A percentile compares a stretch with the other conserved stretches of the same genome.
Conservation (phyloP, 1,140 invertebrate species). For the Scaptomyza graminum region DNA sequence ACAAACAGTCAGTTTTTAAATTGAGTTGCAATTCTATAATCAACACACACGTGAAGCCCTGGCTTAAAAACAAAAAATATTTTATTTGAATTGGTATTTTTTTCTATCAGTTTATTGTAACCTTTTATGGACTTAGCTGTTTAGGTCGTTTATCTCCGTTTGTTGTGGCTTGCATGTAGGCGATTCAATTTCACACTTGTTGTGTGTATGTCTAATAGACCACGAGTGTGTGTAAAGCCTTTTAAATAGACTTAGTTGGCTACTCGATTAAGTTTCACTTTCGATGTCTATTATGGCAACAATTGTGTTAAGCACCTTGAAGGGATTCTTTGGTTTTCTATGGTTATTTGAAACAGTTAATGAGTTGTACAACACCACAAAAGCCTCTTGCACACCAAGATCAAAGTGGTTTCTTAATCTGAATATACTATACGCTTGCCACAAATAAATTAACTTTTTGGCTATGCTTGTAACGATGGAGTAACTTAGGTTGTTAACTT, state of each 20-base stretch:
- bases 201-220: conserved; percentile 28
- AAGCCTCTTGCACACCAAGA: conserved; percentile 10
- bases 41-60: neutral
- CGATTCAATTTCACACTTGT: conserved; percentile 1
- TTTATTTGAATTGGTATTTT: neutral
- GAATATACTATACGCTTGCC: neutral
- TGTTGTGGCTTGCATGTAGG: conserved; percentile 50
- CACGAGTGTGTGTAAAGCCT: neutral
- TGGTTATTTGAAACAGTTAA: conserved; percentile 19
- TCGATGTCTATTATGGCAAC: conserved; percentile 1
- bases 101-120: conserved; percentile 6
- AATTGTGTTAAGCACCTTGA: conserved; percentile 28
- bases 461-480: neutral
- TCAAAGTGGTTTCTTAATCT: conserved; percentile 6
- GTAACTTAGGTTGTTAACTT: neutral
- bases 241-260: conserved; percentile 28
- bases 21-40: conserved; percentile 21
- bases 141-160: conserved; percentile 59
- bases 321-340: neutral
- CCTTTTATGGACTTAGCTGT: conserved; percentile 38
- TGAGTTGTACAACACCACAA: conserved; percentile 36
- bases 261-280: conserved; percentile 41
- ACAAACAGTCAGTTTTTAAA: conserved; percentile 17
- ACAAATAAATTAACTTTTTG: neutral
- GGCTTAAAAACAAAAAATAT: neutral